phyloP scores from a whole-genome alignment of 2,888 invertebrate species.

The Aethes cnicana region DNA sequence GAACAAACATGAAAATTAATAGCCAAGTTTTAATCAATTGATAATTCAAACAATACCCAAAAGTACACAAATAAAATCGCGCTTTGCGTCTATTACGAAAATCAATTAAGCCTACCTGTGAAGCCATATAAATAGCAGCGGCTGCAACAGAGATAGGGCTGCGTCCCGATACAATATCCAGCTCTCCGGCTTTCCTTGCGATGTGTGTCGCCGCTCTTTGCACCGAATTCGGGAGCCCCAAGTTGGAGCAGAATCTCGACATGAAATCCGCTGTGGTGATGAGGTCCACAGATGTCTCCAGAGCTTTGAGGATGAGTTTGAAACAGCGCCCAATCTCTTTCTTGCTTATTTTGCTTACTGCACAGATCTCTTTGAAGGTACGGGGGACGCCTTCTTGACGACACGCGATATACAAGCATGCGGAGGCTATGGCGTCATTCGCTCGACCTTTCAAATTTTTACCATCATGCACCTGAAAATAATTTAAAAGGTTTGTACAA shows the following conservation, averaged over 20 bases:
- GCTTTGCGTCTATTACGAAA: no score
- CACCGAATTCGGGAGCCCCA: conserved; percentile 93
- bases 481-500: neutral
- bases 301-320: conserved; percentile 96
- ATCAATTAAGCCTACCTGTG: conserved; percentile 85
- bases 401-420: conserved; percentile 99
- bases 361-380: conserved; percentile 99
- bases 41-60: no score
- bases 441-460: conserved; percentile 97
- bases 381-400: conserved; percentile 99
- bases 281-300: conserved; percentile 98
- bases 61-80: no score
- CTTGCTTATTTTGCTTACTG: conserved; percentile 99
- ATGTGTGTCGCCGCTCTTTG: conserved; percentile 98
- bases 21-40: no score
- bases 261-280: conserved; percentile 99
- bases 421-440: conserved; percentile 99
- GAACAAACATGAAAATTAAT: no score
- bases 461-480: conserved; percentile 91
- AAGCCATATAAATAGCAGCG: conserved; percentile 99
- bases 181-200: conserved; percentile 96
- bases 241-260: conserved; percentile 98
- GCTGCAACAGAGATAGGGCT: conserved; percentile 99
- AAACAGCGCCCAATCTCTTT: conserved; percentile 99
- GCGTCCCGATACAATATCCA: conserved; percentile 98